Evolutionary conservation across 2,888 invertebrate genomes (phyloP), one percentile per base, ranked within the genome.

Genomic region (Brassicogethes aeneus): DNA sequence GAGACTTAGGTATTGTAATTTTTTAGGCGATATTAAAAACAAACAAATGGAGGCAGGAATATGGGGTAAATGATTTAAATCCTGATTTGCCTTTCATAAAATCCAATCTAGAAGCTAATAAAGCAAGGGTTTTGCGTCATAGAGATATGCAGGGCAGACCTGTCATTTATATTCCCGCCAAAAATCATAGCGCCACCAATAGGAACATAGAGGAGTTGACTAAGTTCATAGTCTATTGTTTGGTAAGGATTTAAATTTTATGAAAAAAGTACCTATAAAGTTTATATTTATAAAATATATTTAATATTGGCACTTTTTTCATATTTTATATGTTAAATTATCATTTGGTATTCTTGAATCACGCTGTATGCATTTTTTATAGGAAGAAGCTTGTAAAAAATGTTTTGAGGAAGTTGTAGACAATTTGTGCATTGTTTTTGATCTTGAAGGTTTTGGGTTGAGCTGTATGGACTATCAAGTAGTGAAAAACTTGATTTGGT

Each of bases 381-480:
- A 82, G 82, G 86, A 87, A 63, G 79, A 81, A 56, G 83, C 82
- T 1, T 83, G 84, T 62, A 80, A 80, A 58, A 79, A 74, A 58
- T 86, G 85, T 65, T 82, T 85, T 63, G 85, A 86, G 61, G 85
- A 85, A 64, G 81, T 85, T 2, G 74, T 82, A 13, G 86, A 87
- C 66, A 85, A 84, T 58, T 63, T 86, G 13, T 86, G 86, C 60
- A 85, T 87, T 59, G 79, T 86, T 30, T 87, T 87, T 66, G 86
- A 87, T 65, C 65, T 87, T 51, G 76, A 77, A 49, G 79, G 75
- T 51, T 86, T 87, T 59, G 82, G 82, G 42, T 67, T 84, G 33
- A 78, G 77, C 33, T 84, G 83, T 57, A 85, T 87, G 85, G 86
- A 87, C 60, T 86, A 86, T 62, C 84, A 84, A 62, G 73, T 86